Base-by-base conservation (phyloP, 2,113 vertebrate genomes). In the Chlorocebus sabaeus region DNA sequence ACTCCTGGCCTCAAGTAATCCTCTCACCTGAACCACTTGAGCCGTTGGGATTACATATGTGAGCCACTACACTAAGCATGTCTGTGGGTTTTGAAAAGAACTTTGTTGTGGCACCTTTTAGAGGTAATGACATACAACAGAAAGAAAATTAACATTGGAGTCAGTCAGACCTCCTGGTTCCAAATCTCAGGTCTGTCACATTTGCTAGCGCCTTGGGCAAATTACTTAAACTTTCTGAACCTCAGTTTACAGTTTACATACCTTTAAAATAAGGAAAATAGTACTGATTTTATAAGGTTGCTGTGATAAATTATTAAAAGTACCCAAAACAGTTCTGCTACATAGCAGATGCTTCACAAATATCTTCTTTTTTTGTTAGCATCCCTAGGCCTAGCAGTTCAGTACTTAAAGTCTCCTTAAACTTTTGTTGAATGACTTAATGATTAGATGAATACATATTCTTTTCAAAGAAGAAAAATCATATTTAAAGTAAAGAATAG, bases 381-480 rank as follows among this genome's bases (percentile, higher is more conserved):
- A 80, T 85, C 8, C 59, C 27, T 59, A 67, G 25, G 55, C 45
- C 48, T 84, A 59, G 50, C 0, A 55, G 45, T 86, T 35, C 20
- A n/a, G 1, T 57, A 67, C 48, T 80, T 95, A 72, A 86, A 35
- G 38, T 81, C 30, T 96, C 17, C 20, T 48, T 84, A 75, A 90
- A 80, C 84, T 90, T 92, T 64, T n/a, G 52, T 52, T 81, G 73
- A 90, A 50, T 95, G n/a, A 57, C 50, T 95, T 25, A 83, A 76
- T 89, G 11, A 87, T 68, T 75, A 52, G n/a, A 85, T 94, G 73
- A 94, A 73, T 86, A 57, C 17, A 81, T 80, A 43, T 57, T 88
- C 38, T 80, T 86, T 20, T 78, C 57, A 76, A 88, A 83, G 43
- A 50, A 81, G 13, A 86, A 80, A 18, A 90, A 78, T 93, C 30